Evolutionary conservation across 2,888 invertebrate genomes (phyloP), one percentile per base, ranked within the genome.

Genomic region (Drosophila anomalata): DNA sequence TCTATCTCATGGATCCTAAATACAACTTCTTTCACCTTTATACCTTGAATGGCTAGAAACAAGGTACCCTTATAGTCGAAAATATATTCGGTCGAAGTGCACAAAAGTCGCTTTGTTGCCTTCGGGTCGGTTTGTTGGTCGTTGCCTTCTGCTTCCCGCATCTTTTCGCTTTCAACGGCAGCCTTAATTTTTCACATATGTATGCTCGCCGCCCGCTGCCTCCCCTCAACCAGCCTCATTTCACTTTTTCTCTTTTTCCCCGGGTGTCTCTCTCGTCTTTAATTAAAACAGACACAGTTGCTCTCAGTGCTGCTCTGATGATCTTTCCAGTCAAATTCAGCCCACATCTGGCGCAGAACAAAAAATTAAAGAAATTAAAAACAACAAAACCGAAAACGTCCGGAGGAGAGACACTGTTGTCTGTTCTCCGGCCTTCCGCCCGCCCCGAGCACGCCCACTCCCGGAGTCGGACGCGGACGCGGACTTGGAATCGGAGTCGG

Each of bases 331-430:
- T 85, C 87, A 72, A 87, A 80, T 82, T 66, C 79, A 73, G 52
- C 70, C 73, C 70, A 70, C 70, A 70, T 70, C 70, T 70, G 70
- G 81, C 74, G 72, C 71, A 59, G 70, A 71, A 62, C 55, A 73
- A 73, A 84, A 84, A 88, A 78, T 86, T 75, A 82, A 76, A 85
- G 69, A 81, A 87, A 79, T 81, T 84, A 89, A 86, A 79, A 77
- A 71, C 80, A 87, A 60, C 66, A 68, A 65, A 59, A 44, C 44
- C 4, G 12, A 7, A 24, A 53, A 50, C 51, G 53, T 11, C n/a
- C 57, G 12, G n/a, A 39, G 41, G n/a, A 41, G 29, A 41, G 58
- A 59, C 55, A 22, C 36, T 41, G 47, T 48, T 68, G 65, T 66
- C 65, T 47, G 17, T 42, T 55, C 46, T 33, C 24, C 55, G 26